Base-by-base conservation (phyloP, 2,888 invertebrate species). In the Digitonthophagus gazella region DNA sequence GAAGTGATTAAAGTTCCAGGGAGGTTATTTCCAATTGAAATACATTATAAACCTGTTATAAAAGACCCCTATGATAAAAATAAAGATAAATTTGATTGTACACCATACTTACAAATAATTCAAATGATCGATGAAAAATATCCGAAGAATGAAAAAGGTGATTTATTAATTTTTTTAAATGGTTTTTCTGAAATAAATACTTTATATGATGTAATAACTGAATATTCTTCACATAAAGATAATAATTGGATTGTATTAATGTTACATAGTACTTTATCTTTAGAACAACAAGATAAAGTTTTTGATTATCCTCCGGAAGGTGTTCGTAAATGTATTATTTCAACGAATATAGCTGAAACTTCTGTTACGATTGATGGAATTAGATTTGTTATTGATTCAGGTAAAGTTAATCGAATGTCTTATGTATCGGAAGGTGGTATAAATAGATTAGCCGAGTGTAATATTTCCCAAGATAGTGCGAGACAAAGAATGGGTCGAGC, bases 341-440 rank as follows among this genome's bases (percentile, higher is more conserved):
- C 97, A 0, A 99, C 99, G 0, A 99, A 99, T 79, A 98, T 99
- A 69, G 98, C 99, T 0, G 99, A 99, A 85, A 99, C 99, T 0
- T 98, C 98, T 0, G 92, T 99, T 2, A 99, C 99, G 0, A 98
- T 99, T 67, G 99, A 99, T 80, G 98, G 98, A 0, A 93, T 99
- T 67, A 86, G 98, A 77, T 99, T 99, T 83, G 98, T 99, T 0
- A 89, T 95, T 0, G 98, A 99, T 82, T 97, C 97, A 1, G 98
- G 99, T 20, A 97, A 82, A 76, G 95, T 93, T 0, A 98, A 98
- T 84, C 95, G 98, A 84, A 98, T 98, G 96, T 95, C 92, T 77
- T 98, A 95, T 79, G 96, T 98, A 81, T 90, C 95, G 0, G 88
- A 89, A 0, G 92, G 93, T 68, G 96, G 96, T 80, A 95, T 98